A percentile compares a stretch with the other conserved stretches of the same genome.
Conservation (phyloP, 2,113 vertebrate genomes). For the Mustelus asterias region DNA sequence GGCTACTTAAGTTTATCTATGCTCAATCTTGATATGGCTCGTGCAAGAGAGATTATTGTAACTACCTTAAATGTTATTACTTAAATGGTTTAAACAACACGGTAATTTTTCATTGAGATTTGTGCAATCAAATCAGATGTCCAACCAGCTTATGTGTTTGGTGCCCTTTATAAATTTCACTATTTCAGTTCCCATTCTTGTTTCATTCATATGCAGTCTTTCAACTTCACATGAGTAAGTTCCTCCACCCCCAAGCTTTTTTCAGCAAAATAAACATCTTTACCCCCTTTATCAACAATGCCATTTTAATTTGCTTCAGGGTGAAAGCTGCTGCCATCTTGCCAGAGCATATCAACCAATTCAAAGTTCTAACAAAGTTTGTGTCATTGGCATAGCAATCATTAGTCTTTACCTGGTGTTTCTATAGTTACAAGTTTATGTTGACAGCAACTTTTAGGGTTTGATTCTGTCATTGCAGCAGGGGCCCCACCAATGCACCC, state of each 20-base stretch:
- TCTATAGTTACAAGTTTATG: background rate
- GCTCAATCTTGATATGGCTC: background rate
- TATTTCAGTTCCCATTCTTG: background rate
- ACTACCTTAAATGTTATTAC: slow-evolving; percentile 2
- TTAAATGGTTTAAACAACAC: background rate
- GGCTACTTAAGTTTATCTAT: background rate
- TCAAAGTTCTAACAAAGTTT: background rate
- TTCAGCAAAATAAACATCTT: background rate
- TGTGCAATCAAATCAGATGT: background rate
- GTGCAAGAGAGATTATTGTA: background rate
- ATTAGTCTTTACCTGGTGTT: background rate
- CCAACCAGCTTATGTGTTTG: background rate
- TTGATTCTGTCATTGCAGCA: too few species aligned
- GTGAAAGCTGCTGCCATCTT: background rate
- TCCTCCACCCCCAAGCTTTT: background rate
- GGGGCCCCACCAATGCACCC: too few species aligned
- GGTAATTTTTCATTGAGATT: background rate
- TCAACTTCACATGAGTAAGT: too few species aligned
- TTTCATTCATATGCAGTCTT: background rate
- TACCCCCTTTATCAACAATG: background rate
- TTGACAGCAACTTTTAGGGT: background rate
- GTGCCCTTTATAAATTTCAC: background rate
- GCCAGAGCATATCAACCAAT: background rate
- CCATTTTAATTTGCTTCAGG: background rate
- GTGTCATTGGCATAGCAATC: background rate